Base-by-base conservation (phyloP, 1,140 invertebrate genomes). In the Eriosoma lanigerum region DNA sequence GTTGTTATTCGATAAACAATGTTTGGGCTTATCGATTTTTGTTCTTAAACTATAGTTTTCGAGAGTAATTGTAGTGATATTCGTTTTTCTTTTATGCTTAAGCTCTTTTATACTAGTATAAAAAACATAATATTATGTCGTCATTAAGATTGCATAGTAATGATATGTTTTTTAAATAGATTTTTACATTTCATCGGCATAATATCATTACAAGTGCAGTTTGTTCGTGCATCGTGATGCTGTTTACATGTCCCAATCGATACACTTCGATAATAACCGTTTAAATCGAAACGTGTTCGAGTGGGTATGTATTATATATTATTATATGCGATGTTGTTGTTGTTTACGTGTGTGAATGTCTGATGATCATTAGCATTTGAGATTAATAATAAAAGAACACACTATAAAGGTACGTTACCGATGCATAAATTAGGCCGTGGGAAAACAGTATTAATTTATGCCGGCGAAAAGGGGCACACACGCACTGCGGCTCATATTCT, bases 361-460 rank as follows among this genome's bases (percentile, higher is more conserved):
- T 44, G 75, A 78, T 19, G 56, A 78, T 78, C 54, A 78, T 78
- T 78, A 78, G 75, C 75, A 60, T 60, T 78, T 29, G 75, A 60
- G 38, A 78, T 76, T 76, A 56, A 56, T 60, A 78, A 78, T 78
- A 78, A 78, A 78, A 78, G 75, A 78, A 78, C 75, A 62, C 54
- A 13, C 50, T 29, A n/a, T n/a, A n/a, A 60, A 56, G 75, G 56
- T 78, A 60, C 56, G 75, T 62, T 78, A 78, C 75, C 56, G 75
- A 60, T 62, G 75, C 56, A 78, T 62, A 60, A 78, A 78, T 78
- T 78, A 78, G 58, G 56, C 54, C 75, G 75, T 78, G 75, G 75
- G 75, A 78, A 75, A 78, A 24, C 56, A 38, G 56, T 60, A 78
- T 78, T 78, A 78, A 78, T 78, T 78, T 60, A 78, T 78, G 54